phyloP scores from a whole-genome alignment of 2,888 invertebrate genomes.

The Drosophila testacea region DNA sequence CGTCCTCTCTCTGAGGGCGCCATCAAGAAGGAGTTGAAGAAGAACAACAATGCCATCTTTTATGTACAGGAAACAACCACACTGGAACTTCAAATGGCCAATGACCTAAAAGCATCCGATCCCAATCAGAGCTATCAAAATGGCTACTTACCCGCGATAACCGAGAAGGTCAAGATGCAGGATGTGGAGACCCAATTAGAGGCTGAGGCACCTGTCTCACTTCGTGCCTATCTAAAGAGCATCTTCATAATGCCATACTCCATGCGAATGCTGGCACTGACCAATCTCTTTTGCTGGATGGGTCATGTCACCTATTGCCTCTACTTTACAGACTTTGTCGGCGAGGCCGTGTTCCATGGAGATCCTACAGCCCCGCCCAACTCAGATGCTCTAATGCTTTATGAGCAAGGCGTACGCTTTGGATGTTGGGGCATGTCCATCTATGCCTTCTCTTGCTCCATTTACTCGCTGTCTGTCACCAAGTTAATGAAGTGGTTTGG shows the following conservation, averaged over 20 bases:
- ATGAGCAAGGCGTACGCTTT: slow-evolving; percentile 84
- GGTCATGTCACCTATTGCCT: slow-evolving; percentile 89
- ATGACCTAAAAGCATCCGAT: slow-evolving; percentile 35
- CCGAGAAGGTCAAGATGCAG: slow-evolving; percentile 19
- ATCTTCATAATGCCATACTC: slow-evolving; percentile 88
- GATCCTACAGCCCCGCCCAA: slow-evolving; percentile 72
- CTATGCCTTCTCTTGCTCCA: slow-evolving; percentile 85
- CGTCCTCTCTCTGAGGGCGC: slow-evolving; percentile 81
- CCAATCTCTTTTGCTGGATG: slow-evolving; percentile 89
- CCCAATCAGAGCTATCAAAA: slow-evolving; percentile 70
- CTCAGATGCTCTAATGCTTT: slow-evolving; percentile 69
- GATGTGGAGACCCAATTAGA: slow-evolving; percentile 47
- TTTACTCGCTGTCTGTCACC: slow-evolving; percentile 84
- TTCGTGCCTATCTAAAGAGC: slow-evolving; percentile 85
- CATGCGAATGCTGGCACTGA: slow-evolving; percentile 87
- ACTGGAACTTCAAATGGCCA: slow-evolving; percentile 74
- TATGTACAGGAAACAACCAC: slow-evolving; percentile 81
- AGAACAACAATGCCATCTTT: slow-evolving; percentile 80
- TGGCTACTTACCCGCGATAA: slow-evolving; percentile 43
- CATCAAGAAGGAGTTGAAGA: slow-evolving; percentile 82
- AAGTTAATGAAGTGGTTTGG: slow-evolving; percentile 84
- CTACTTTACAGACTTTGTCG: slow-evolving; percentile 89
- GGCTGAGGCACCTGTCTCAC: slow-evolving; percentile 69
- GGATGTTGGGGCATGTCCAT: slow-evolving; percentile 85
- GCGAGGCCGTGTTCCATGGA: slow-evolving; percentile 85